Conservation (phyloP, 2,113 vertebrate species). For the Cariama cristata region DNA sequence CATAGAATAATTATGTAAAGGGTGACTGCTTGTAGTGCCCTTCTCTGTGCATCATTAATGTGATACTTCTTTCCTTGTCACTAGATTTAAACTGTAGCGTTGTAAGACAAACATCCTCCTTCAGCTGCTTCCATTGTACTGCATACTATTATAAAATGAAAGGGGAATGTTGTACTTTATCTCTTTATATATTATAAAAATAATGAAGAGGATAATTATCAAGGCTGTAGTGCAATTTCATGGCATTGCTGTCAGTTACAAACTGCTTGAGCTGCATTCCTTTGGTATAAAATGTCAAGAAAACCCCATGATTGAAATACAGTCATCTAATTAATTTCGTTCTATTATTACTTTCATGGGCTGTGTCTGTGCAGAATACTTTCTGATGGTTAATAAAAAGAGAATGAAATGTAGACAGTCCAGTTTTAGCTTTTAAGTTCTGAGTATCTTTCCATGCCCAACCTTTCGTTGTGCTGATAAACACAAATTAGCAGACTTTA, state of each 20-base stretch:
- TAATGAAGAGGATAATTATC: conserved; percentile 75
- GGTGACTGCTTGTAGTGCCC: neutral
- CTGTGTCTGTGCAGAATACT: conserved; percentile 8
- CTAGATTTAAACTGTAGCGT: conserved; percentile 39
- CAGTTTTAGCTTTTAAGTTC: conserved; percentile 51
- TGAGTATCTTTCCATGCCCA: neutral
- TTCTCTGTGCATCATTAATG: conserved; percentile 38
- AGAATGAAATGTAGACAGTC: neutral
- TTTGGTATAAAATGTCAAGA: conserved; percentile 62
- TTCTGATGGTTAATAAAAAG: conserved; percentile 30
- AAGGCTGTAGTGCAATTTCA: conserved; percentile 62
- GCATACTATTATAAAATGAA: conserved; percentile 62
- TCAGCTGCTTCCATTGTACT: conserved; percentile 49
- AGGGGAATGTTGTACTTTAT: conserved; percentile 51
- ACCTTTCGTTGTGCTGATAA: conserved; percentile 23
- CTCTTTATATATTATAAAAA: conserved; percentile 71
- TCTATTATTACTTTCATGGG: conserved; percentile 48
- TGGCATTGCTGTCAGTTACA: conserved; percentile 57
- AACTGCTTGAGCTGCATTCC: conserved; percentile 53
- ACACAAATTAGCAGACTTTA: conserved; percentile 14
- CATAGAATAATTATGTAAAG: conserved; percentile 19
- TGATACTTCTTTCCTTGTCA: conserved; percentile 49
- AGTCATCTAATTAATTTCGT: conserved; percentile 72
- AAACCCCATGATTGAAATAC: conserved; percentile 66
- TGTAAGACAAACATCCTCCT: conserved; percentile 43